A percentile compares a stretch with the other conserved stretches of the same genome.
phyloP scores from a whole-genome alignment of 2,113 vertebrate species.

The Syngnathus typhle region DNA sequence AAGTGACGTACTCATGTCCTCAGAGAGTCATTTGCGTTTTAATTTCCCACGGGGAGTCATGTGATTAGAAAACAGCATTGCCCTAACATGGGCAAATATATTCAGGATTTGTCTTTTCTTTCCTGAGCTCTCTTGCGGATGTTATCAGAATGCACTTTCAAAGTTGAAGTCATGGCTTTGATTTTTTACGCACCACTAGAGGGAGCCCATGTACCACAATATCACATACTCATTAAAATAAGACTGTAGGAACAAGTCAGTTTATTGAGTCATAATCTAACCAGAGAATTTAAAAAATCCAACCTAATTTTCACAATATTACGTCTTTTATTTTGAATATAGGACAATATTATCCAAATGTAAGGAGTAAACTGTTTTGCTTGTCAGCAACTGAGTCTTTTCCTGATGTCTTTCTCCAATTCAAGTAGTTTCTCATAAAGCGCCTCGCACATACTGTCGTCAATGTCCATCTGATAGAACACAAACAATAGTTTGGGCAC shows the following conservation, averaged over 20 bases:
- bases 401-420: slow-evolving; percentile 70
- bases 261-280: not conserved
- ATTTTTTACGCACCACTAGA: too few species aligned
- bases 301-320: not conserved
- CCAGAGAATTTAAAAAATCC: not conserved
- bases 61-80: not conserved
- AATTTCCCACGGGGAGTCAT: slow-evolving; percentile 4
- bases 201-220: too few species aligned
- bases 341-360: too few species aligned
- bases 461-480: slow-evolving; percentile 78
- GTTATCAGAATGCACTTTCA: too few species aligned
- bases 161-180: too few species aligned
- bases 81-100: not conserved
- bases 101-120: too few species aligned
- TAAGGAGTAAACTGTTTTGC: too few species aligned
- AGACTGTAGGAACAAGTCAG: not conserved
- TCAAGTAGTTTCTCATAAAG: slow-evolving; percentile 77
- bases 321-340: too few species aligned
- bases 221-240: too few species aligned
- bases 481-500: not conserved
- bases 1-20: slow-evolving; percentile 22
- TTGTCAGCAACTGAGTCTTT: slow-evolving; percentile 26
- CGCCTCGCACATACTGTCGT: slow-evolving; percentile 72
- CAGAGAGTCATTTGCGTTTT: slow-evolving; percentile 18
- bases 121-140: too few species aligned